Percentiles rank a stretch among this genome's conserved stretches.
Conservation (phyloP, 35 echinoderm and acorn worm species). For the Heliocidaris erythrogramma region DNA sequence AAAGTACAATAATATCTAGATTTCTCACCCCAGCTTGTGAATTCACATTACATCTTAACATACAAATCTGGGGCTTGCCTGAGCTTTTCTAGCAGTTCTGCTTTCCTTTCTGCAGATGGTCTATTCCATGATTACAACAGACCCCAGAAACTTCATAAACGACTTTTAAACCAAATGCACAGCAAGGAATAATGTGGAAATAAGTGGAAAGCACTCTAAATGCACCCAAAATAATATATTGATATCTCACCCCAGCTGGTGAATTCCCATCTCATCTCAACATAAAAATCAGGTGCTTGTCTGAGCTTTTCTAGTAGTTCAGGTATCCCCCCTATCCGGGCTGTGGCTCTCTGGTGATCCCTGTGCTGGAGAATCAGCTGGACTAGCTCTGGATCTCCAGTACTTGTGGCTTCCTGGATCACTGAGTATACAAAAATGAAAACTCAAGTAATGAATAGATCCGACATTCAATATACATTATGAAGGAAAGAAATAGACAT, state of each 20-base stretch:
- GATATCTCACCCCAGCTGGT: constrained; percentile 92
- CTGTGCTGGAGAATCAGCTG: constrained; percentile 86
- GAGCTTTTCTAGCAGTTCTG: constrained; percentile 84
- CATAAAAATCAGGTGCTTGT: constrained; percentile 98
- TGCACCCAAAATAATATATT: no score
- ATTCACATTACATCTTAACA: constrained; percentile 97
- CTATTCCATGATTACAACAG: no score
- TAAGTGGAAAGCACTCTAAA: no score
- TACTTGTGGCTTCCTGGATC: constrained; percentile 93
- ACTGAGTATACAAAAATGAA: constrained; percentile 48
- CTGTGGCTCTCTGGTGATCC: constrained; percentile 91
- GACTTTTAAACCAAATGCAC: no score
- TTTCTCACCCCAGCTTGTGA: constrained; percentile 69
- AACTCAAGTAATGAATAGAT: neutral
- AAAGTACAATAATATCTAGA: no score
- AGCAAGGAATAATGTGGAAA: no score
- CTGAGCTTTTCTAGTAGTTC: constrained; percentile 86
- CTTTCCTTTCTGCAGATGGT: constrained; percentile 56
- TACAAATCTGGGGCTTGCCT: constrained; percentile 95
- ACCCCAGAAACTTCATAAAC: no score
- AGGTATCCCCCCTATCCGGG: constrained; percentile 91
- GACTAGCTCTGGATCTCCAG: constrained; percentile 92
- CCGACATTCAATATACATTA: no score
- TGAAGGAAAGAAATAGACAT: no score
- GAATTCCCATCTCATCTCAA: constrained; percentile 99